A percentile compares a stretch with the other conserved stretches of the same genome.
Evolutionary conservation across 2,113 vertebrate genomes (phyloP).

Genomic region (Misgurnus mizolepis): DNA sequence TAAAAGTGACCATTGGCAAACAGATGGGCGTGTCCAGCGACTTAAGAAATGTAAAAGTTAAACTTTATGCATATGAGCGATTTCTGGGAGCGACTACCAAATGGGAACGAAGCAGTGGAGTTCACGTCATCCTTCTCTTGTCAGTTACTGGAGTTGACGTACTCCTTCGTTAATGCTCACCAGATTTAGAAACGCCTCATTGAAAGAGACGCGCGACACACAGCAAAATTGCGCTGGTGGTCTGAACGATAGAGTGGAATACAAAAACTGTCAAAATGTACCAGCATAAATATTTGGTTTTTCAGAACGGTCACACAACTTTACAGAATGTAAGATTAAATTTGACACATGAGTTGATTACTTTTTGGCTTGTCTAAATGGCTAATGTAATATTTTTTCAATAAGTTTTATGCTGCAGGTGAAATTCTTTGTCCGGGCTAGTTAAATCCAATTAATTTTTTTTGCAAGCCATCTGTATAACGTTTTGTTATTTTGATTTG

Average conservation of each 20-base stretch:
- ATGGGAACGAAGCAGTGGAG: no score
- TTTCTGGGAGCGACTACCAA: no score
- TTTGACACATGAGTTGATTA: constrained; percentile 26
- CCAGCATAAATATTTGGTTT: background rate
- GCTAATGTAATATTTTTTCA: constrained; percentile 25
- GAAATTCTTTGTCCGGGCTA: background rate
- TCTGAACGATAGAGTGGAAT: constrained; percentile 8
- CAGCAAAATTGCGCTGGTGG: no score
- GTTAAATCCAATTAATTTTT: constrained; percentile 16
- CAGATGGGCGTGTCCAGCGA: no score
- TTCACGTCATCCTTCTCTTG: no score
- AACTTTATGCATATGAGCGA: no score
- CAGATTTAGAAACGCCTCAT: no score
- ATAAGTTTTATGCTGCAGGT: constrained; percentile 6
- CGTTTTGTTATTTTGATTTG: background rate
- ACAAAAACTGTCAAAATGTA: background rate
- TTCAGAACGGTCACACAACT: background rate
- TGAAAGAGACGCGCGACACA: no score
- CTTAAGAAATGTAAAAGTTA: no score
- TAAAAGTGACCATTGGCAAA: no score
- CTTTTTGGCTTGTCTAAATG: constrained; percentile 30
- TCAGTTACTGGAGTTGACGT: no score
- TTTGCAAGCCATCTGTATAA: background rate
- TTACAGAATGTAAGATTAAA: constrained; percentile 8
- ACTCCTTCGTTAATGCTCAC: no score